A percentile compares a stretch with the other conserved stretches of the same genome.
These are phyloP conservation scores for Drosophila mulleri DNA, from an alignment of 2,888 invertebrate species.

Conservation along the genomic window DNA sequence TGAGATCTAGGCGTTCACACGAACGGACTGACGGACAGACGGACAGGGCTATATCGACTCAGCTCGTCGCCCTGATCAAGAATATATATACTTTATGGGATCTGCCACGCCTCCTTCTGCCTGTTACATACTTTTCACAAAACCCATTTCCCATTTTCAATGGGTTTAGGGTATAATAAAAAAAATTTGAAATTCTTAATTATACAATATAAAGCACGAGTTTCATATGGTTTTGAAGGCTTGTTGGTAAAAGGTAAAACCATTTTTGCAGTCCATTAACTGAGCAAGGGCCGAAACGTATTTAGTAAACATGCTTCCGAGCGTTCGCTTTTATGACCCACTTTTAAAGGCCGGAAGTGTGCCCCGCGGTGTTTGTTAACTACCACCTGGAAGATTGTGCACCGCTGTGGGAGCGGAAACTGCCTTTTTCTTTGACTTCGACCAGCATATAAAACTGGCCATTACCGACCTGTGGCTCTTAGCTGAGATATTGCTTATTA, in stretches of 20 bases:
- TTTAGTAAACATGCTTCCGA: conserved; percentile 25
- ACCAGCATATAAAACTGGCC: conserved; percentile 6
- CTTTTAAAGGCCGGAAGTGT: conserved; percentile 71
- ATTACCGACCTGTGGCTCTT: conserved; percentile 13
- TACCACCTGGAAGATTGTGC: conserved; percentile 31
- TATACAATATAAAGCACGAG: conserved; percentile 5
- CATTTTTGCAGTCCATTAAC: conserved; percentile 11
- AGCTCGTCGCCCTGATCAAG: too few species aligned
- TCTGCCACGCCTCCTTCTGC: too few species aligned
- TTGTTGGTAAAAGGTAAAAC: not conserved
- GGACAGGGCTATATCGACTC: too few species aligned
- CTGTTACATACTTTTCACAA: too few species aligned
- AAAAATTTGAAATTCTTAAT: not conserved
- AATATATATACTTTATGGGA: too few species aligned
- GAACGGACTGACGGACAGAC: too few species aligned
- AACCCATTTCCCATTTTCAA: too few species aligned
- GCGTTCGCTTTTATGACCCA: conserved; percentile 63
- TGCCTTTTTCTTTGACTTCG: conserved; percentile 44
- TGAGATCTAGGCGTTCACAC: too few species aligned
- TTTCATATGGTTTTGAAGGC: not conserved
- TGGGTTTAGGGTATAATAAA: too few species aligned
- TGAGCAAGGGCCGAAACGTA: conserved; percentile 17
- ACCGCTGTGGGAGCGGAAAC: conserved; percentile 75
- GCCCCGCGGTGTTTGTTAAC: conserved; percentile 57
- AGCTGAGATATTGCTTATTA: conserved; percentile 60